Evolutionary conservation across 2,888 invertebrate species (phyloP).

Genomic region (Mythimna vitellina): DNA sequence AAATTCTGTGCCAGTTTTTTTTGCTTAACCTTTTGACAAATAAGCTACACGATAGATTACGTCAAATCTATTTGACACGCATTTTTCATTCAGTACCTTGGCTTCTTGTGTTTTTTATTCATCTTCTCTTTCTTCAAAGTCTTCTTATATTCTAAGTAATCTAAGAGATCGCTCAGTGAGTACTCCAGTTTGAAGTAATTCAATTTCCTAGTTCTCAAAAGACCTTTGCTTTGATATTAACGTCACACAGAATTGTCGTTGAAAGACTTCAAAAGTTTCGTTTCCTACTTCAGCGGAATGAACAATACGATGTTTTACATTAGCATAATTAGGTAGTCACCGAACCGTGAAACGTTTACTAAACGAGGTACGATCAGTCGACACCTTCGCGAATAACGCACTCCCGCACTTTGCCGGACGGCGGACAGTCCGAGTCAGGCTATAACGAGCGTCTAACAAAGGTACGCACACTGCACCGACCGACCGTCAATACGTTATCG

Average conservation of each 20-base stretch:
- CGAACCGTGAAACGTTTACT: slow-evolving; percentile 57
- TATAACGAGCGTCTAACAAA: slow-evolving; percentile 60
- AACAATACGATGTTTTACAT: slow-evolving; percentile 54
- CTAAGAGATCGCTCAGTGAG: slow-evolving; percentile 40
- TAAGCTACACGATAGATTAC: slow-evolving; percentile 40
- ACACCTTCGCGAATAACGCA: slow-evolving; percentile 55
- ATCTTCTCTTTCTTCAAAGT: slow-evolving; percentile 42
- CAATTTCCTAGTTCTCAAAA: slow-evolving; percentile 51
- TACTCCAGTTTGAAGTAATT: slow-evolving; percentile 36
- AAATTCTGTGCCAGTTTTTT: slow-evolving; percentile 43
- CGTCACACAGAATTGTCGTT: slow-evolving; percentile 46
- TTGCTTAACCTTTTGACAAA: slow-evolving; percentile 35
- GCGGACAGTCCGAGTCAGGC: slow-evolving; percentile 50
- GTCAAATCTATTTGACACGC: slow-evolving; percentile 47
- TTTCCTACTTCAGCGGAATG: slow-evolving; percentile 57
- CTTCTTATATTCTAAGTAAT: slow-evolving; percentile 36
- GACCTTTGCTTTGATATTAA: slow-evolving; percentile 40
- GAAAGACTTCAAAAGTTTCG: slow-evolving; percentile 55
- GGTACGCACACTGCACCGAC: slow-evolving; percentile 70
- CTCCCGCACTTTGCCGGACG: slow-evolving; percentile 47
- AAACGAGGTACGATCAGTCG: slow-evolving; percentile 40
- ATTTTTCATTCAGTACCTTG: slow-evolving; percentile 55
- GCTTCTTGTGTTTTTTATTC: slow-evolving; percentile 50
- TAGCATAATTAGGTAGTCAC: slow-evolving; percentile 57
- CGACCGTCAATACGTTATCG: slow-evolving; percentile 80